Evolutionary conservation across 2,797 vertebrate species (phyloP).

Genomic region (Rhodeus uyekii): DNA sequence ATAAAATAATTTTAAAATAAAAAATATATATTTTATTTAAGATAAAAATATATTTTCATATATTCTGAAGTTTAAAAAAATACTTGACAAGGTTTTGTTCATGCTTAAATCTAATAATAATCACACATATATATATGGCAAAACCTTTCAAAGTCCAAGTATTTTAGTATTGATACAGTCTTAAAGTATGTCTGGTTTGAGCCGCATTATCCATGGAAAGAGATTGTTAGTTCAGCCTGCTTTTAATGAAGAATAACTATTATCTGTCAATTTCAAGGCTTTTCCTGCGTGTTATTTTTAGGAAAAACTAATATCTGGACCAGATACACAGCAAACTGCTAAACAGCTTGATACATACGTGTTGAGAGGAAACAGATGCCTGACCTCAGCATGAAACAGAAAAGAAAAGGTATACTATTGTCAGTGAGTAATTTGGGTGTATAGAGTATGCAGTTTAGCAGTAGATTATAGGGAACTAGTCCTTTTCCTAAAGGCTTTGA

Average conservation of each 20-base stretch:
- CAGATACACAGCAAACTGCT: conserved; percentile 35
- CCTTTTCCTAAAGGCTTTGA: background rate
- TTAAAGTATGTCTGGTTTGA: conserved; percentile 36
- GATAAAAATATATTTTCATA: too few relatives aligned
- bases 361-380: conserved; percentile 50
- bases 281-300: conserved; percentile 50
- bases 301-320: conserved; percentile 35
- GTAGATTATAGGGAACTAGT: conserved; percentile 46
- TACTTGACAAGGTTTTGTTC: background rate
- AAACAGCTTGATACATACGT: conserved; percentile 30
- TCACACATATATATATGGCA: too few relatives aligned
- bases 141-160: background rate
- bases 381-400: conserved; percentile 36
- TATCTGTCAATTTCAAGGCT: conserved; percentile 49
- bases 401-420: conserved; percentile 53
- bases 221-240: conserved; percentile 13
- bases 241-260: conserved; percentile 47
- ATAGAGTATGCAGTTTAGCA: background rate
- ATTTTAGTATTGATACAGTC: conserved; percentile 36
- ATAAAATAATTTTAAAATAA: too few relatives aligned
- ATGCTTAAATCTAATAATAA: background rate
- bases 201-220: conserved; percentile 19
- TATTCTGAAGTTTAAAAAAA: too few relatives aligned
- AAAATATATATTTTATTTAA: too few relatives aligned
- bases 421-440: conserved; percentile 17